Evolutionary conservation across 2,113 vertebrate species (phyloP), one percentile per base, ranked within the genome.

Genomic region (Oplegnathus fasciatus): DNA sequence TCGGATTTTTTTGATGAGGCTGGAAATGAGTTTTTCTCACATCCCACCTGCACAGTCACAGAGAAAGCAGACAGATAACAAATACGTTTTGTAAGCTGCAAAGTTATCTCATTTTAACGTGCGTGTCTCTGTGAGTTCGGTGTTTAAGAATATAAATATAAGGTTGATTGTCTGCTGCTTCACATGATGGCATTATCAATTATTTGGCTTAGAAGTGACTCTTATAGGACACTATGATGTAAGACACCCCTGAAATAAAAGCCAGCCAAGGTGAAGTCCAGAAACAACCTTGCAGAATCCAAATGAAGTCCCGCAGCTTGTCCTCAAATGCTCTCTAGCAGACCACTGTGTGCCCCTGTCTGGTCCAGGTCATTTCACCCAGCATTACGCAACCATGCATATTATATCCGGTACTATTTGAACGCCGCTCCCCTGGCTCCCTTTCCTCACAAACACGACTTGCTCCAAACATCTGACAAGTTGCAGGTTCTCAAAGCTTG

Each of bases 311-410:
- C 58, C 4, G 17, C 52, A 42, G 75, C 57, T 76, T 65, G 54
- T 83, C 78, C 68, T 86, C 65, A 8, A 22, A 75, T 44, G 37
- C 68, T 81, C 73, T 68, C 66, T 6, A 26, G 40, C 30, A 73
- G 40, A 68, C 69, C 54, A 58, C 74, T 48, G 44, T 55, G 82
- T 55, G 82, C n/a, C 44, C 58, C 28, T 28, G 11, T 58, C 60
- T 79, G 37, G 58, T 67, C 24, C 64, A 80, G 70, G 80, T 89
- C 83, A 85, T 75, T 84, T 90, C 83, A 82, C 75, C 30, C 66
- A 64, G 13, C 48, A 44, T 65, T 80, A 82, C 2, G 18, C 86
- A 87, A 48, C 71, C 83, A 83, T 86, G 75, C 71, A 84, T 83
- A 81, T 78, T 52, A 73, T 73, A 85, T 70, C n/a, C 1, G 4